Conservation (phyloP, 2,888 invertebrate species). For the Amiota mariae region DNA sequence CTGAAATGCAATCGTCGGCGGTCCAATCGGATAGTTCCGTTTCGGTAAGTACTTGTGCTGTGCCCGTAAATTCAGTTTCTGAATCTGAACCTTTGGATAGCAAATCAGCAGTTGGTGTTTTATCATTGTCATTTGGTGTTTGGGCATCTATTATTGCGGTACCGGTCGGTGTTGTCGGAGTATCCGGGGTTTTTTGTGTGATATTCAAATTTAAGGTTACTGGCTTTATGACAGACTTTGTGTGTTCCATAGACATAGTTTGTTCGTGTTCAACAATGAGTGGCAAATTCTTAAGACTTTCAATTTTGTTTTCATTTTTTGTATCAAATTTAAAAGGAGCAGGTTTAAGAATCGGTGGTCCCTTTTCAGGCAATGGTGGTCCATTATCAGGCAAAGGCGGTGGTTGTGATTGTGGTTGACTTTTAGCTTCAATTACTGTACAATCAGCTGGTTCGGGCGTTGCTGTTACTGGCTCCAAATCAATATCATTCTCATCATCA, state of each 20-base stretch:
- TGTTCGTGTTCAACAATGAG: slow-evolving; percentile 69
- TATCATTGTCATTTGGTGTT: slow-evolving; percentile 65
- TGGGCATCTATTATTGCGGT: not conserved
- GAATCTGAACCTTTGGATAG: slow-evolving; percentile 78
- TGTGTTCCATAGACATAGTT: slow-evolving; percentile 51
- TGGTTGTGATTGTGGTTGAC: slow-evolving; percentile 49
- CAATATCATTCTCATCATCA: slow-evolving; percentile 58
- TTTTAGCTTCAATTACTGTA: slow-evolving; percentile 62
- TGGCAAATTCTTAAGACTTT: slow-evolving; percentile 72
- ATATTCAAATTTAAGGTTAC: slow-evolving; percentile 60
- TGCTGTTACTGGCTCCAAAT: slow-evolving; percentile 65
- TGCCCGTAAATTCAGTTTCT: slow-evolving; percentile 78
- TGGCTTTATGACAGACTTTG: slow-evolving; percentile 63
- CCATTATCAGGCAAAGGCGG: slow-evolving; percentile 50
- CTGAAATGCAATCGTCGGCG: slow-evolving; percentile 84
- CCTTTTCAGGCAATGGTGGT: slow-evolving; percentile 58
- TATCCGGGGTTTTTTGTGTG: slow-evolving; percentile 51
- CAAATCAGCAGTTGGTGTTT: slow-evolving; percentile 71
- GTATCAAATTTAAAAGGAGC: slow-evolving; percentile 69
- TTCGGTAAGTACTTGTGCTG: slow-evolving; percentile 82
- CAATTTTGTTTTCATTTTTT: slow-evolving; percentile 73
- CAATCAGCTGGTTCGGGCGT: slow-evolving; percentile 67
- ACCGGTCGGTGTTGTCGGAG: slow-evolving; percentile 20
- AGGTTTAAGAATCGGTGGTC: slow-evolving; percentile 63
- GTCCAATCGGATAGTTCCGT: slow-evolving; percentile 94